Evolutionary conservation across 2,113 vertebrate genomes (phyloP).

Genomic region (Apodemus sylvaticus): DNA sequence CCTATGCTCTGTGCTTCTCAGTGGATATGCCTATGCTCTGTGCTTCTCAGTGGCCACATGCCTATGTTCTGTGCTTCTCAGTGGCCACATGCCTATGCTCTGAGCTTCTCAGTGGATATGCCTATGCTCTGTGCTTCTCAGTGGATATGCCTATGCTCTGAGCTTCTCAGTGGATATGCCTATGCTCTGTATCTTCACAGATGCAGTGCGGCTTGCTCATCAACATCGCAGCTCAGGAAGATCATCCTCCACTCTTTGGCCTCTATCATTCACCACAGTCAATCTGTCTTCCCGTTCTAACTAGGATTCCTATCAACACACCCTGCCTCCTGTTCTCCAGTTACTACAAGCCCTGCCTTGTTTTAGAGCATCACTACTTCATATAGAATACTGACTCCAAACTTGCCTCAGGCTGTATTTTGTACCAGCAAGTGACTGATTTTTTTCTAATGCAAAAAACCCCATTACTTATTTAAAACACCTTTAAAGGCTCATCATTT

Average conservation of each 20-base stretch:
- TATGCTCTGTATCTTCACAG: background rate
- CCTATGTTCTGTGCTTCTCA: no score
- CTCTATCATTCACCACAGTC: background rate
- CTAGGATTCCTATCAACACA: background rate
- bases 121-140: no score
- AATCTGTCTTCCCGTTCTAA: background rate
- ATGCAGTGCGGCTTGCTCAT: background rate
- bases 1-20: accelerated
- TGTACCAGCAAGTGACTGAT: background rate
- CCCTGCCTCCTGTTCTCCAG: background rate
- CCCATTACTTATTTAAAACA: background rate
- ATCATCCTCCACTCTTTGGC: background rate
- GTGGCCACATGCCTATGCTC: no score
- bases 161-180: background rate
- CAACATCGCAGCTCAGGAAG: background rate
- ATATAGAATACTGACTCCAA: background rate
- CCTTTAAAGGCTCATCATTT: background rate
- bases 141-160: no score
- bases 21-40: accelerated
- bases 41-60: no score
- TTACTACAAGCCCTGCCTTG: background rate
- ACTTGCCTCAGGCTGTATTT: background rate
- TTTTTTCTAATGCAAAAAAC: background rate
- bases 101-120: no score
- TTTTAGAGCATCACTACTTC: background rate